Base-by-base conservation (phyloP, 2,888 invertebrate genomes). In the Eilema sororculum region DNA sequence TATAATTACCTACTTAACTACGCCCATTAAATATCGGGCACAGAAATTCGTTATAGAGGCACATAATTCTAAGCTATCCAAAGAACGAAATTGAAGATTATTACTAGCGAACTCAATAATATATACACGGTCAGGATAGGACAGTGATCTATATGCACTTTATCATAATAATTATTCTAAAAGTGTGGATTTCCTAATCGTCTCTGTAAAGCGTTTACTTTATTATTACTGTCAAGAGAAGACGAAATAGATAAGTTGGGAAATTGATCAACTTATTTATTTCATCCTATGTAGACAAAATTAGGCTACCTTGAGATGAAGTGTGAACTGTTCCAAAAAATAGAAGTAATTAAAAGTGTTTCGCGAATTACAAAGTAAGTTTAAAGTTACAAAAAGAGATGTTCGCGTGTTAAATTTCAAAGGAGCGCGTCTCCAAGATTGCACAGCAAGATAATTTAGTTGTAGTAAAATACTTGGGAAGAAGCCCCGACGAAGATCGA, bases 401-500 rank as follows among this genome's bases (percentile, higher is more conserved):
- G 65, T 67, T 74, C 41, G 71, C 76, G 79, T 79, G 73, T 79
- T 67, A 68, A 72, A 72, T 83, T 75, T 77, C 78, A 75, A 80
- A 82, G 69, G 72, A 71, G 52, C 57, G 70, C 73, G 66, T 70
- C 65, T 65, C 60, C 57, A 16, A 80, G 78, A 78, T 82, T 72
- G 78, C 74, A 78, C 72, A 70, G 58, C 73, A 71, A 74, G 79
- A 80, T 82, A 83, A 76, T 80, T 77, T 69, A 65, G 62, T 74
- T 76, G 68, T 74, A 72, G 77, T 74, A 81, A 84, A 84, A 86
- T 85, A 84, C 72, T 82, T 76, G 71, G 79, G 72, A 74, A 78
- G 85, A 89, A 84, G 83, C 81, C 81, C 77, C 79, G 71, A 67
- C 70, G 63, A 67, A 81, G 92, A 93, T 93, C 90, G 90, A 82